Evolutionary conservation across 2,797 vertebrate genomes (phyloP).

Genomic region (Mycteria americana): DNA sequence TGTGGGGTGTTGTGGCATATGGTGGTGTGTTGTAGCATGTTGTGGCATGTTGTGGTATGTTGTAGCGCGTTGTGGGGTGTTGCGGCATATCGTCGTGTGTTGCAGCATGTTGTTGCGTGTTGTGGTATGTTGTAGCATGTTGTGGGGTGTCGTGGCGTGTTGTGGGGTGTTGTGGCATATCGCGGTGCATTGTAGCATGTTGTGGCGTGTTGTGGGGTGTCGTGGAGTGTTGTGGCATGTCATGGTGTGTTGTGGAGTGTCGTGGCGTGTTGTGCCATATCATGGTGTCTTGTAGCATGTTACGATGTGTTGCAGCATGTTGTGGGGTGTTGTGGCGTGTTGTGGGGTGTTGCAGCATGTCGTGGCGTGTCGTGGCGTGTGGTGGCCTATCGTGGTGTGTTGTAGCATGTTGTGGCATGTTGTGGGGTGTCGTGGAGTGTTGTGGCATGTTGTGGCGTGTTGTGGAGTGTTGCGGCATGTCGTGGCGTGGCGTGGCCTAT

Average conservation of each 20-base stretch:
- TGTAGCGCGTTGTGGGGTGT: neutral
- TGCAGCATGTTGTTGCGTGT: too few relatives aligned
- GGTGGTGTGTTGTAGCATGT: accelerated
- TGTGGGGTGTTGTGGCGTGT: too few relatives aligned
- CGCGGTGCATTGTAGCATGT: accelerated
- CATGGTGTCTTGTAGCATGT: neutral
- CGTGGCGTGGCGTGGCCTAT: too few relatives aligned
- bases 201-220: accelerated
- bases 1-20: accelerated
- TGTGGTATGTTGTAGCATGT: too few relatives aligned
- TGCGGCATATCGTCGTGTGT: accelerated
- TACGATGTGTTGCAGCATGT: accelerated
- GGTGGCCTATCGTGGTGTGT: accelerated
- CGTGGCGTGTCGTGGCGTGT: neutral
- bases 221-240: accelerated
- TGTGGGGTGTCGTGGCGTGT: too few relatives aligned
- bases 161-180: too few relatives aligned
- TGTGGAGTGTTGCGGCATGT: too few relatives aligned
- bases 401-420: accelerated
- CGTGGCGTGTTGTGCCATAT: accelerated
- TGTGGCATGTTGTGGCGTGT: too few relatives aligned
- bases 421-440: accelerated
- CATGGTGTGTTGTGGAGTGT: neutral
- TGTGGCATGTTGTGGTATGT: accelerated
- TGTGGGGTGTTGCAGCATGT: neutral